phyloP scores from a whole-genome alignment of 1,140 invertebrate species.

The Tetragonula clypearis region DNA sequence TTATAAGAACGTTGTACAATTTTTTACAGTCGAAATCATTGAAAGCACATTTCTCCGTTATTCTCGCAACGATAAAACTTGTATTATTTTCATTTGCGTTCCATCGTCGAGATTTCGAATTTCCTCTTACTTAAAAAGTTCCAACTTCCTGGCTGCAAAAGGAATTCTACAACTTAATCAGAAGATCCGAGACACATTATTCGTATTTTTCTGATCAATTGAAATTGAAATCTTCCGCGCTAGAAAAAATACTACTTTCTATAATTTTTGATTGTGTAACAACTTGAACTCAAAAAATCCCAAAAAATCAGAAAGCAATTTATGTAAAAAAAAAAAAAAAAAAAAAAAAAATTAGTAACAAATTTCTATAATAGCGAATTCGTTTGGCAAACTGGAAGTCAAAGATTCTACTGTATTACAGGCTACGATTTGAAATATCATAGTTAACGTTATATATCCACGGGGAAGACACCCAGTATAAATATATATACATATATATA shows the following conservation, averaged over 20 bases:
- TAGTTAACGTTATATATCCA: slow-evolving; percentile 18
- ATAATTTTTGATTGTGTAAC: not conserved
- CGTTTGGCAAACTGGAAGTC: not conserved
- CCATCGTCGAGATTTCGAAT: not conserved
- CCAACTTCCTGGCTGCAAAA: not conserved
- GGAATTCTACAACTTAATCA: not conserved
- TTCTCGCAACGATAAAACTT: not conserved
- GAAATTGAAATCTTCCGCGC: not conserved
- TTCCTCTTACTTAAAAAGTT: not conserved
- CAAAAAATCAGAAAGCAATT: no score
- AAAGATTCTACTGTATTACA: not conserved
- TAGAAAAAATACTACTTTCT: not conserved
- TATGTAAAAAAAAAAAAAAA: no score
- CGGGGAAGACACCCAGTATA: slow-evolving; percentile 41
- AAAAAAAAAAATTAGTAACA: not conserved
- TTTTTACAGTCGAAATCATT: not conserved
- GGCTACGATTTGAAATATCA: not conserved
- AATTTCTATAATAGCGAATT: not conserved
- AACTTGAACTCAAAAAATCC: not conserved
- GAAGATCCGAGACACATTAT: not conserved
- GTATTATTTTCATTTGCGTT: not conserved
- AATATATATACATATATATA: slow-evolving; percentile 22
- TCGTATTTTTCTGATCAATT: not conserved
- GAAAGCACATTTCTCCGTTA: not conserved
- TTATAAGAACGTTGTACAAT: not conserved